Percentiles rank a stretch among this genome's conserved stretches.
Conservation (phyloP, 2,113 vertebrate genomes). For the Glaucomys volans region DNA sequence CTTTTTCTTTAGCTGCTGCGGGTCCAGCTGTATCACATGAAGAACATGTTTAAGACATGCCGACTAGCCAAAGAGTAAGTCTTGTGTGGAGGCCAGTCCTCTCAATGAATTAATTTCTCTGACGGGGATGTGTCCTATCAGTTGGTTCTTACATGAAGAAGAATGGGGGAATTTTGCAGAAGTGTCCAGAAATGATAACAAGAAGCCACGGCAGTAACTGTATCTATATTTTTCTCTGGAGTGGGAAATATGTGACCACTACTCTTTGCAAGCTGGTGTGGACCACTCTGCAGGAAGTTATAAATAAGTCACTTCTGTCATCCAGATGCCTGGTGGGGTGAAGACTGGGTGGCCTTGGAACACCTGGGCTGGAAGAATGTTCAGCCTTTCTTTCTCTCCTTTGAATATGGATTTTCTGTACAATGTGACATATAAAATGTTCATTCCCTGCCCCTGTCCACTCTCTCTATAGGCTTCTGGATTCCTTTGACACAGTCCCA, state of each 20-base stretch:
- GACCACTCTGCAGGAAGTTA: neutral
- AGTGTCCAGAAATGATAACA: neutral
- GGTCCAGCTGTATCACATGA: constrained; percentile 96
- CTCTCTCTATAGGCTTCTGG: constrained; percentile 88
- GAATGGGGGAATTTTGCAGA: neutral
- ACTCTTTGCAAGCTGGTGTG: neutral
- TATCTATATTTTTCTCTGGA: neutral
- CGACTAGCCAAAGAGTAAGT: constrained; percentile 96
- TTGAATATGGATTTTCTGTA: neutral
- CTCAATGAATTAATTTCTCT: neutral
- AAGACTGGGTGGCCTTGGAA: neutral
- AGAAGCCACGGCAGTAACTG: neutral
- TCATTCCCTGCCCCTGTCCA: neutral
- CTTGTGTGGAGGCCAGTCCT: neutral
- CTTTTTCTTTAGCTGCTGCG: constrained; percentile 91
- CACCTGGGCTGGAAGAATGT: neutral
- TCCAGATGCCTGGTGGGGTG: neutral
- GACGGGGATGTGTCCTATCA: neutral
- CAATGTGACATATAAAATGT: neutral
- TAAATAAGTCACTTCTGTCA: constrained; percentile 21
- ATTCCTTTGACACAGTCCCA: constrained; percentile 93
- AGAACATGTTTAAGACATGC: constrained; percentile 98
- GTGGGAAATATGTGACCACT: neutral
- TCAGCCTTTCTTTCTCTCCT: neutral
- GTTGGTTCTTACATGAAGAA: neutral